phyloP scores from a whole-genome alignment of 2,113 vertebrate genomes.

The Salvelinus sp. region DNA sequence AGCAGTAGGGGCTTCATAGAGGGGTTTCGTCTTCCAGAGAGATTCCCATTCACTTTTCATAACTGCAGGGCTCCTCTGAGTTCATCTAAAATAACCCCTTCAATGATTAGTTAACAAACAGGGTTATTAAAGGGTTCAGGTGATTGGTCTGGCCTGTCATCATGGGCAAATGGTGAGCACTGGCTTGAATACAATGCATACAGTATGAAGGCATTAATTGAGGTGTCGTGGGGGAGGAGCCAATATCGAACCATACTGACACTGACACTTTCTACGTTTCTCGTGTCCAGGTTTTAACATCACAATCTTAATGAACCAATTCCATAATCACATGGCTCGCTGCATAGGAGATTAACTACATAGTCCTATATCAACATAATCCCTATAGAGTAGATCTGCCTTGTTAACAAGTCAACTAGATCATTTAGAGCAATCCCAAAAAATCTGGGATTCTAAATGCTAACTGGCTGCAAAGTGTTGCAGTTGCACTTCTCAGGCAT shows the following conservation, averaged over 20 bases:
- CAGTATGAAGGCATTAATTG: neutral
- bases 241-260: neutral
- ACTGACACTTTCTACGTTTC: neutral
- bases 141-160: neutral
- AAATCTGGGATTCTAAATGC: neutral
- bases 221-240: neutral
- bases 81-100: neutral
- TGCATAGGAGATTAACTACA: neutral
- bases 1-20: neutral
- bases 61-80: neutral
- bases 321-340: neutral
- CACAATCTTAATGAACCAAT: neutral
- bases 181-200: conserved; percentile 13
- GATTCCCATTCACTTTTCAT: neutral
- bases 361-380: too few species aligned
- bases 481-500: conserved; percentile 15
- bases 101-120: neutral
- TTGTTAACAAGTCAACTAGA: too few species aligned
- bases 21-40: too few species aligned
- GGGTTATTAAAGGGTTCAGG: neutral
- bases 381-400: too few species aligned
- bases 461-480: neutral
- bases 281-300: neutral
- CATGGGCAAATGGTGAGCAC: neutral
- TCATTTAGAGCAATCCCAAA: too few species aligned